Evolutionary conservation across 2,797 vertebrate species (phyloP).

Genomic region (Malacoctenus gilli): DNA sequence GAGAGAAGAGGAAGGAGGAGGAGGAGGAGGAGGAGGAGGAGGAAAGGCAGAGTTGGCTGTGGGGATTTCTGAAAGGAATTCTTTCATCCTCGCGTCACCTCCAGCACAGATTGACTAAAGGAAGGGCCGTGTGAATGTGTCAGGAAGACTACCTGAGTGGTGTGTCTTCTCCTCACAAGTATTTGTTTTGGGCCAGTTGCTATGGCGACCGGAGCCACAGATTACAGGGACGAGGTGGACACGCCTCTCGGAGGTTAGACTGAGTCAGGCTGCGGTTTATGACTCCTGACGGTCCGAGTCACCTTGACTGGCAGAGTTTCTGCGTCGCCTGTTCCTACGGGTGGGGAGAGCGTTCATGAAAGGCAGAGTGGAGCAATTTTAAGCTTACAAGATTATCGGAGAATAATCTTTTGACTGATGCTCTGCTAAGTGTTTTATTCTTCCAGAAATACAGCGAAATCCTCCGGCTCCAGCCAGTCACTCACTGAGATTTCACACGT

Average conservation of each 20-base stretch:
- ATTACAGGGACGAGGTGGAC: slow-evolving; percentile 79
- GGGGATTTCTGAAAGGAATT: slow-evolving; percentile 79
- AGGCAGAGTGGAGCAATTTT: neutral
- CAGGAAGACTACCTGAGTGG: slow-evolving; percentile 73
- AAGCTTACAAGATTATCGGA: neutral
- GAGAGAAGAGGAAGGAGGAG: slow-evolving; percentile 63
- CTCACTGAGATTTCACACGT: too few relatives aligned
- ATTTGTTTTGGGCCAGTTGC: slow-evolving; percentile 74
- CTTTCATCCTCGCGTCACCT: slow-evolving; percentile 77
- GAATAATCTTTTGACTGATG: neutral
- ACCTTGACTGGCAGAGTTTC: slow-evolving; percentile 69
- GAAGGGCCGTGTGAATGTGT: slow-evolving; percentile 71
- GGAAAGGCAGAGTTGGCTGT: slow-evolving; percentile 62
- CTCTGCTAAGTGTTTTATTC: neutral
- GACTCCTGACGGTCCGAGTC: slow-evolving; percentile 68
- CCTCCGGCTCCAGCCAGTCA: neutral
- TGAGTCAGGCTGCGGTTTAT: slow-evolving; percentile 80
- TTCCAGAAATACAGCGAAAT: neutral
- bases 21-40: slow-evolving; percentile 64
- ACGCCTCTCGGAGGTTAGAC: slow-evolving; percentile 74
- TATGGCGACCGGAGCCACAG: slow-evolving; percentile 73
- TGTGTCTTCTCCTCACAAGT: slow-evolving; percentile 63
- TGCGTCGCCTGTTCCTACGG: slow-evolving; percentile 16
- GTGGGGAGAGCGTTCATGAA: neutral
- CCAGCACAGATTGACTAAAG: slow-evolving; percentile 68